Conservation (phyloP, 1,140 invertebrate genomes). For the Drosophila kepulauana region DNA sequence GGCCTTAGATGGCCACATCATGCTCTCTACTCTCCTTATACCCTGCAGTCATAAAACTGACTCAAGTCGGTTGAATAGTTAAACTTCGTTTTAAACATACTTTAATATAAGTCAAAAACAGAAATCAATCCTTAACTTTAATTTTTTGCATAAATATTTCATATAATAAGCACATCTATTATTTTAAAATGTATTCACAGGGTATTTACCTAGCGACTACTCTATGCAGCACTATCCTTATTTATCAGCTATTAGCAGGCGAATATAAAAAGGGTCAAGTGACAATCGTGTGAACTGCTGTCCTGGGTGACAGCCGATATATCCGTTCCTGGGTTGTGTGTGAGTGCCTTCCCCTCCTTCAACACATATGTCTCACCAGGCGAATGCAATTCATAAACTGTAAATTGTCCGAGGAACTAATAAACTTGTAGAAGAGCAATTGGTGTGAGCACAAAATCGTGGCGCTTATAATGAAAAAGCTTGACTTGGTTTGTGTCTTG, state of each 20-base stretch:
- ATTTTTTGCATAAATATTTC: not conserved
- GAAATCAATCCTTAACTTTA: too few relatives aligned
- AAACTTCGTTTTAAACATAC: not conserved
- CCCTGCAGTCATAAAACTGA: not conserved
- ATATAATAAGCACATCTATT: not conserved
- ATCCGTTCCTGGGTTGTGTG: not conserved
- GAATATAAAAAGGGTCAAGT: slow-evolving; percentile 70
- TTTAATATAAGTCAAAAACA: too few relatives aligned
- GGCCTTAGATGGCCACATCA: slow-evolving; percentile 44
- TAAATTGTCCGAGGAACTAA: slow-evolving; percentile 9
- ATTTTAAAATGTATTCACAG: slow-evolving; percentile 2
- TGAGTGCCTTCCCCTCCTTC: not conserved
- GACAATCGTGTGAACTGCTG: slow-evolving; percentile 25
- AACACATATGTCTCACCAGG: not conserved
- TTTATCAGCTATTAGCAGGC: slow-evolving; percentile 70
- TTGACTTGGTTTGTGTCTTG: not conserved
- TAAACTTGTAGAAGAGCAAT: not conserved
- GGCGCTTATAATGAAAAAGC: not conserved
- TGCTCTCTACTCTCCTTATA: slow-evolving; percentile 14
- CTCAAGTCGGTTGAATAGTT: not conserved
- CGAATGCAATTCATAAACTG: slow-evolving; percentile 72
- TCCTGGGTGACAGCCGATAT: slow-evolving; percentile 1
- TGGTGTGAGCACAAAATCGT: not conserved
- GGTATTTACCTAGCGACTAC: slow-evolving; percentile 8
- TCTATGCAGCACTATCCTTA: slow-evolving; percentile 12